Evolutionary conservation across 2,888 invertebrate species (phyloP).

Genomic region (Formica aserva): DNA sequence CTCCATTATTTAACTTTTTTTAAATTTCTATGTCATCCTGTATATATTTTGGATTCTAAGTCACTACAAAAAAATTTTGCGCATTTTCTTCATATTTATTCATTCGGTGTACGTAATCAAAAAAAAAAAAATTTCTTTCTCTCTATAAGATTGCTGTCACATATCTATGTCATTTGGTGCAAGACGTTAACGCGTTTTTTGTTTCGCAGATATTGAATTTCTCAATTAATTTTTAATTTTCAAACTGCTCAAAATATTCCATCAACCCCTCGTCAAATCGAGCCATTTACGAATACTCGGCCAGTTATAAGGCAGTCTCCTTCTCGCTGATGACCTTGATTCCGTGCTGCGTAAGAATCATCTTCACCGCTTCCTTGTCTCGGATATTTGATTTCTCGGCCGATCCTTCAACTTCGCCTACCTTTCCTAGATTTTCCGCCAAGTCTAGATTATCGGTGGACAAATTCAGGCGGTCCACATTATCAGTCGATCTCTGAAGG

Average conservation of each 20-base stretch:
- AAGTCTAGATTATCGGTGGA: constrained; percentile 80
- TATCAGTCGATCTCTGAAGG: constrained; percentile 81
- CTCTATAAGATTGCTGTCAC: background rate
- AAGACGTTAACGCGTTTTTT: background rate
- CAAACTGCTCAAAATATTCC: background rate
- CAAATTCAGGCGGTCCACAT: constrained; percentile 78
- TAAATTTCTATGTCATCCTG: constrained; percentile 3
- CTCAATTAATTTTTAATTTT: constrained; percentile 16
- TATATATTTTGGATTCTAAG: constrained; percentile 8
- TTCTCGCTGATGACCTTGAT: constrained; percentile 93
- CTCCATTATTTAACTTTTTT: constrained; percentile 8
- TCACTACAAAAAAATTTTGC: constrained; percentile 31
- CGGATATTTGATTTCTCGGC: constrained; percentile 70
- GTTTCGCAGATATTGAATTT: background rate
- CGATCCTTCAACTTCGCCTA: constrained; percentile 60
- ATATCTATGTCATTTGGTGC: constrained; percentile 6
- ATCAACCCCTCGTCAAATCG: background rate
- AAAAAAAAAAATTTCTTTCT: background rate
- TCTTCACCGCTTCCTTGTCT: constrained; percentile 88
- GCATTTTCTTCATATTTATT: background rate
- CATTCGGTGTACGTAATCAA: background rate
- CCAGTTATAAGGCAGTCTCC: constrained; percentile 88
- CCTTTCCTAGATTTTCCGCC: constrained; percentile 73
- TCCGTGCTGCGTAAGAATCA: constrained; percentile 92
- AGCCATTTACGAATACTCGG: background rate